Conservation (phyloP, 2,113 vertebrate species). For the Spheniscus mendiculus region DNA sequence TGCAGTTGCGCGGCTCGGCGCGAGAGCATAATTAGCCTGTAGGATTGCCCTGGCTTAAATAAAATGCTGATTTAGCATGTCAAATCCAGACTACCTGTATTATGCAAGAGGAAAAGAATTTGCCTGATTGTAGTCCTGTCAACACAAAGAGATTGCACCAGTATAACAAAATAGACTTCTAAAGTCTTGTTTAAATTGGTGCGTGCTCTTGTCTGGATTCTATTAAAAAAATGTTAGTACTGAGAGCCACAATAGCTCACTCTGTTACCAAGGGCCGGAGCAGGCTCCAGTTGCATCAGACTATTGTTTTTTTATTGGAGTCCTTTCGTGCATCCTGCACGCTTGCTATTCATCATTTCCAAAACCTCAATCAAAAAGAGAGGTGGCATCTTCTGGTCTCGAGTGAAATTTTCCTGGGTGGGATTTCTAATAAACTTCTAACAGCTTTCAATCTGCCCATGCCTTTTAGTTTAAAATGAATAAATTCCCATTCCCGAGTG, state of each 20-base stretch:
- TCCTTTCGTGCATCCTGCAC: neutral
- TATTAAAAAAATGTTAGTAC: slow-evolving; percentile 13
- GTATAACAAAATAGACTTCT: neutral
- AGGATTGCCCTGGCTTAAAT: neutral
- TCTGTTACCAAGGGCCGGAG: neutral
- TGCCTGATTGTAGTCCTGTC: slow-evolving; percentile 12
- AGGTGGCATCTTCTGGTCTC: neutral
- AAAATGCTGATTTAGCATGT: neutral
- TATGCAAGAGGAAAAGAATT: slow-evolving; percentile 36
- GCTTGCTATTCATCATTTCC: neutral
- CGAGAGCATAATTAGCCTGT: neutral
- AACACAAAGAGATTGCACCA: slow-evolving; percentile 40
- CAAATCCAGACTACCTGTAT: slow-evolving; percentile 12
- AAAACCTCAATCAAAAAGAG: neutral
- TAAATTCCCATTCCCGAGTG: neutral
- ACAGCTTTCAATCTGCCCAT: neutral
- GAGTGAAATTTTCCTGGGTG: neutral
- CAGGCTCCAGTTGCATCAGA: slow-evolving; percentile 28
- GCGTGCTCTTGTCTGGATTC: slow-evolving; percentile 10
- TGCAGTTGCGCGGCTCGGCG: neutral
- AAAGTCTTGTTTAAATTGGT: slow-evolving; percentile 15
- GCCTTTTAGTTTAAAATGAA: neutral
- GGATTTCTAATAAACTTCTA: neutral
- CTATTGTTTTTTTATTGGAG: slow-evolving; percentile 12
- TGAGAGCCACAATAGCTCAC: neutral